Conservation (phyloP, 2,113 vertebrate genomes). For the Thalassoma bifasciatum region DNA sequence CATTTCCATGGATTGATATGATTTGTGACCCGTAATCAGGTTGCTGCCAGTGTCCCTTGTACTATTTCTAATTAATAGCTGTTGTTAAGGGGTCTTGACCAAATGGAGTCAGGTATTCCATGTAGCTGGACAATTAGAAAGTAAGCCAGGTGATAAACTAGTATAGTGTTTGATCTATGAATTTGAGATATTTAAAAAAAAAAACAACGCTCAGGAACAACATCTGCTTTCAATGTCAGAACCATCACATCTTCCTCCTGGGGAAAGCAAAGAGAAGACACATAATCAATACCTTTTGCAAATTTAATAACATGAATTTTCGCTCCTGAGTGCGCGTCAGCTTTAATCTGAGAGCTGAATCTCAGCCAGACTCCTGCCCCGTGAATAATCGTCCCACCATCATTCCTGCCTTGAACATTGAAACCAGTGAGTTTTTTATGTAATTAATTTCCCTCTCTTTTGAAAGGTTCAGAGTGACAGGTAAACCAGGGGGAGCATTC, state of each 20-base stretch:
- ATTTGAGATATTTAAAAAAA: constrained; percentile 27
- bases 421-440: constrained; percentile 52
- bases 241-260: constrained; percentile 44
- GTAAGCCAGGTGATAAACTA: too few relatives aligned
- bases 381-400: constrained; percentile 46
- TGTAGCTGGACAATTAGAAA: too few relatives aligned
- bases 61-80: too few relatives aligned
- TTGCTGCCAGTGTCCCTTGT: too few relatives aligned
- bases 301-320: constrained; percentile 70
- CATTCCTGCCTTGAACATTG: constrained; percentile 63
- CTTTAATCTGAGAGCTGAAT: constrained; percentile 48
- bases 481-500: constrained; percentile 71
- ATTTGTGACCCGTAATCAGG: too few relatives aligned
- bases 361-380: constrained; percentile 41
- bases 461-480: constrained; percentile 69
- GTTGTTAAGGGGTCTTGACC: too few relatives aligned
- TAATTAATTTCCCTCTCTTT: constrained; percentile 66
- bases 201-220: constrained; percentile 36
- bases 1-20: too few relatives aligned
- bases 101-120: too few relatives aligned
- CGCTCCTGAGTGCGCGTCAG: constrained; percentile 36
- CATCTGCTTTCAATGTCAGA: constrained; percentile 67
- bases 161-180: background rate
- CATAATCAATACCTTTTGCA: constrained; percentile 77
- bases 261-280: constrained; percentile 61